A percentile compares a stretch with the other conserved stretches of the same genome.
Evolutionary conservation across 2,113 vertebrate species (phyloP).

Genomic region (Lasiurus borealis): DNA sequence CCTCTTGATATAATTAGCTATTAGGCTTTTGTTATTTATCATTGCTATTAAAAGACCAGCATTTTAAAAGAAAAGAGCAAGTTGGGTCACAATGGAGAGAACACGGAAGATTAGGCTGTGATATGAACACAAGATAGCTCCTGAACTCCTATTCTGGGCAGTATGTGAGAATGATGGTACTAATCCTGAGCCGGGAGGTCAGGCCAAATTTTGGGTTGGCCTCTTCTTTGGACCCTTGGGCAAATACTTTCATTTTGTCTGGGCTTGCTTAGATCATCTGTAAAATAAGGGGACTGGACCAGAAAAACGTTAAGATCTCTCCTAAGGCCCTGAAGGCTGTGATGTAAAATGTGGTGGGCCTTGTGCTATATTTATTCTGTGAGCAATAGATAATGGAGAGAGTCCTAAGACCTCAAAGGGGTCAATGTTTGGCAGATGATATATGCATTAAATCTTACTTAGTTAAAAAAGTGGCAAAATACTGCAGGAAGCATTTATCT

Average conservation of each 20-base stretch:
- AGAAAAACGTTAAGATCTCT: not conserved
- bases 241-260: conserved; percentile 32
- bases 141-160: not conserved
- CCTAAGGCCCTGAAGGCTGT: not conserved
- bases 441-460: not conserved
- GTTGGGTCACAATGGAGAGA: not conserved
- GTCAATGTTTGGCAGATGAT: not conserved
- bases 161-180: not conserved
- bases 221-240: not conserved
- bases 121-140: not conserved
- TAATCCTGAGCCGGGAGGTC: not conserved
- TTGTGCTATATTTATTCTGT: not conserved
- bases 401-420: not conserved
- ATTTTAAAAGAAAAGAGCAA: conserved; percentile 12
- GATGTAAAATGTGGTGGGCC: not conserved
- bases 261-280: not conserved
- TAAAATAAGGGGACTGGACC: not conserved
- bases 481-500: not conserved
- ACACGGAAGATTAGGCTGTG: not conserved
- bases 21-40: not conserved
- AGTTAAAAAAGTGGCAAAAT: not conserved
- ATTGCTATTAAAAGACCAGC: not conserved
- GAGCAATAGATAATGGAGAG: not conserved
- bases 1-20: not conserved
- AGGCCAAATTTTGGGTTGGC: not conserved